Percentiles rank a stretch among this genome's conserved stretches.
These are phyloP conservation scores for Pheucticus melanocephalus DNA, from an alignment of 2,113 vertebrate species.

Conservation along the genomic window DNA sequence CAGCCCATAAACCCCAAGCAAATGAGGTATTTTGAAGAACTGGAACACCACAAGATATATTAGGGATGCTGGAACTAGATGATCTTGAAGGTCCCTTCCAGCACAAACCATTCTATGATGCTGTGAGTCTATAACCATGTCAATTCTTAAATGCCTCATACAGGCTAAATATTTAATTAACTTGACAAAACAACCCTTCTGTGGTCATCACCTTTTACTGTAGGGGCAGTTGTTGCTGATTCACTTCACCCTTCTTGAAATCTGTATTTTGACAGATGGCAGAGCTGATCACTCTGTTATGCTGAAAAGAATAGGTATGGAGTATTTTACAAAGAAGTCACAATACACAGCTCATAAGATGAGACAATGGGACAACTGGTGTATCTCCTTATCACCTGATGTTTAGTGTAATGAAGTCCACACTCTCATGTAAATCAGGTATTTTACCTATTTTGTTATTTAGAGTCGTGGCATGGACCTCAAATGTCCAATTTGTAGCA, in stretches of 20 bases:
- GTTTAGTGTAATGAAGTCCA: not conserved
- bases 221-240: not conserved
- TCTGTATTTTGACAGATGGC: not conserved
- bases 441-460: slow-evolving; percentile 7
- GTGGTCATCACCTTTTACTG: not conserved
- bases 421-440: not conserved
- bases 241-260: not conserved
- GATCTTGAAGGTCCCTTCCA: not conserved
- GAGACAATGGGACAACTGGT: not conserved
- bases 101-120: not conserved
- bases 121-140: not conserved
- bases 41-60: not conserved
- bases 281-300: slow-evolving; percentile 7
- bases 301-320: slow-evolving; percentile 19
- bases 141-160: not conserved
- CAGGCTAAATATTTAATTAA: not conserved
- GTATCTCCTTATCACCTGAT: slow-evolving; percentile 27
- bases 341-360: slow-evolving; percentile 14
- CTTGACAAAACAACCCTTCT: not conserved
- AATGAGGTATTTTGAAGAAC: not conserved
- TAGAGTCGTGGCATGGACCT: not conserved
- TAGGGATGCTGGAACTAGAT: not conserved
- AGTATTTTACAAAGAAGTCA: slow-evolving; percentile 32
- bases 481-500: not conserved
- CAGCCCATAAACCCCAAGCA: not conserved